Evolutionary conservation across 1,140 invertebrate genomes (phyloP).

Genomic region (Delia radicum): DNA sequence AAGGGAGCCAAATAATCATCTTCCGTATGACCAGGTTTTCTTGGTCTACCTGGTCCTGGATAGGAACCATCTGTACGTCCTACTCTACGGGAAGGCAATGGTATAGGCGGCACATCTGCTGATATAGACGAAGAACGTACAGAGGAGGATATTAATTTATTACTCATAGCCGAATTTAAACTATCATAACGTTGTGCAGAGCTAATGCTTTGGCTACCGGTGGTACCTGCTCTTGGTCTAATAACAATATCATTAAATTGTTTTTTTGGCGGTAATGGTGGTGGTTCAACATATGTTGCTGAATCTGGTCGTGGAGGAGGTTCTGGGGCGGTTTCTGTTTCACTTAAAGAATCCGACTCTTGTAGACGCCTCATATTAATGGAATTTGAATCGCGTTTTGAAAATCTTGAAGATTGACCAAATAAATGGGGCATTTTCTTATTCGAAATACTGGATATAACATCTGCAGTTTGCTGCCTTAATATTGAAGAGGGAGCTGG

Average conservation of each 20-base stretch:
- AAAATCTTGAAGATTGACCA: conserved; percentile 48
- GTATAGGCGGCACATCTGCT: conserved; percentile 61
- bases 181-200: conserved; percentile 28
- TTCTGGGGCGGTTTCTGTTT: conserved; percentile 64
- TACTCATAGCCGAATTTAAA: neutral
- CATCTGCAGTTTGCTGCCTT: conserved; percentile 41
- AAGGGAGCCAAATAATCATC: conserved; percentile 68
- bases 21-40: conserved; percentile 58
- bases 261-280: conserved; percentile 83
- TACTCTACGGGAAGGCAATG: conserved; percentile 65
- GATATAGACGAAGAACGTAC: conserved; percentile 45
- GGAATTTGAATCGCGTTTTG: conserved; percentile 47
- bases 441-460: conserved; percentile 52
- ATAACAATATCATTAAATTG: conserved; percentile 57
- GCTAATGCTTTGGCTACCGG: neutral
- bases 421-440: conserved; percentile 55
- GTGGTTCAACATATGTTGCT: conserved; percentile 65
- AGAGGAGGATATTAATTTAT: conserved; percentile 31
- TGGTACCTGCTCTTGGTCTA: conserved; percentile 58
- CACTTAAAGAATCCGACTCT: conserved; percentile 55
- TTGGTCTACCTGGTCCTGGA: conserved; percentile 57
- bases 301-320: conserved; percentile 67
- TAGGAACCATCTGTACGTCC: conserved; percentile 58
- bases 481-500: conserved; percentile 26
- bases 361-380: conserved; percentile 55